Evolutionary conservation across 2,113 vertebrate species (phyloP), one percentile per base, ranked within the genome.

Genomic region (Monopterus albus): DNA sequence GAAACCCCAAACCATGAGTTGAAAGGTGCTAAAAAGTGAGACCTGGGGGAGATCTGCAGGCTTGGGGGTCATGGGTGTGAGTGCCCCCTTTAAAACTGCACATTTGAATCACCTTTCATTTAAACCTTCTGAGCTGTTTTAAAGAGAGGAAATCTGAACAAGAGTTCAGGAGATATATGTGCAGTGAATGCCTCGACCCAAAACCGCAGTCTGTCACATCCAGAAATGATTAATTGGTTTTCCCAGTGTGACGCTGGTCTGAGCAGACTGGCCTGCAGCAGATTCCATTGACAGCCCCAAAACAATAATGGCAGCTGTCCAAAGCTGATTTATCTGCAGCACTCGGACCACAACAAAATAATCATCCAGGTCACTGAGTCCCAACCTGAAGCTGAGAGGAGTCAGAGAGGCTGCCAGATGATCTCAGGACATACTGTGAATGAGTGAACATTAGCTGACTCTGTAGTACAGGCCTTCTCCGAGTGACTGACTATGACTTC

Each of bases 171-270:
- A n/a, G 17, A 20, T 26, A n/a, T n/a, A n/a, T n/a, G n/a, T n/a
- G n/a, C n/a, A n/a, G n/a, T n/a, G n/a, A n/a, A 3, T 0, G 55
- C 57, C 40, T 47, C 25, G 29, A 57, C 51, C 43, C 14, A 18
- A 20, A 40, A 57, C 66, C 59, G 38, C 39, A 26, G 55, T n/a
- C 55, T 29, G 38, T 20, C 46, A 39, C 50, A 31, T 35, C 36
- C 55, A n/a, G 14, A 1, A 28, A 51, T 28, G 60, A 84, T 81
- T 75, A 26, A 88, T 86, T 17, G 83, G 60, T 79, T 88, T 86
- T 79, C 75, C 62, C 56, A 25, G 63, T 36, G 42, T 71, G 76
- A 76, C 15, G 33, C 47, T 4, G 9, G 61, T 39, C 14, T 13
- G 61, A 60, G 55, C 57, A 39, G 60, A 26, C 29, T 35, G 23